Evolutionary conservation across 2,113 vertebrate species (phyloP).

Genomic region (Etheostoma spectabile): DNA sequence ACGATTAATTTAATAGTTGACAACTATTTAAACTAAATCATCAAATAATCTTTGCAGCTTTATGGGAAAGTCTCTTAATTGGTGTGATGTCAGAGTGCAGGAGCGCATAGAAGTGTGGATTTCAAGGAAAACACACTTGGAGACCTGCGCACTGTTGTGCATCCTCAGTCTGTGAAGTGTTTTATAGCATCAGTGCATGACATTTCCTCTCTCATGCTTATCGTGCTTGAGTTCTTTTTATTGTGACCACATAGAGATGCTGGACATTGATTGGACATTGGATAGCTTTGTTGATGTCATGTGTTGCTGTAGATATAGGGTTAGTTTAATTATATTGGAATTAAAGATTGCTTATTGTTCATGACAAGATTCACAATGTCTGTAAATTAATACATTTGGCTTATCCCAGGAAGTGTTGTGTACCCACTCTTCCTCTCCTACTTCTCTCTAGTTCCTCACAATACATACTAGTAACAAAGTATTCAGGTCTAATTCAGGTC

Average conservation of each 20-base stretch:
- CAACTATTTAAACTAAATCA: too few species aligned
- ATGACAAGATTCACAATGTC: background rate
- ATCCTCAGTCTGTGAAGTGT: background rate
- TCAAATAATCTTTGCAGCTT: too few species aligned
- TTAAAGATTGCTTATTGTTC: background rate
- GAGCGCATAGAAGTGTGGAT: background rate
- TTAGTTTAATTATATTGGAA: background rate
- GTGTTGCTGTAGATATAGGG: background rate
- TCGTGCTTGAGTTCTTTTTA: too few species aligned
- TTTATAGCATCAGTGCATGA: background rate
- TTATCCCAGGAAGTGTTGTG: background rate
- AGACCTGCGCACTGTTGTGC: background rate
- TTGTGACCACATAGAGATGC: background rate
- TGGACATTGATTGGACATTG: background rate
- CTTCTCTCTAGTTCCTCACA: background rate
- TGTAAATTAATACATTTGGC: background rate
- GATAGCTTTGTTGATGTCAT: background rate
- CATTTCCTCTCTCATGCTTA: background rate
- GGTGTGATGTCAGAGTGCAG: constrained; percentile 14
- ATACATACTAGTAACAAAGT: too few species aligned
- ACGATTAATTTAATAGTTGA: too few species aligned
- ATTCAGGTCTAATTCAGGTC: background rate
- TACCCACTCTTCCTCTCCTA: background rate
- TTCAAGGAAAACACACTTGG: background rate
- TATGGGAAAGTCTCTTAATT: constrained; percentile 22